Percentiles rank a stretch among this genome's conserved stretches.
Conservation (phyloP, 2,113 vertebrate genomes). For the Formicarius rufipectus region DNA sequence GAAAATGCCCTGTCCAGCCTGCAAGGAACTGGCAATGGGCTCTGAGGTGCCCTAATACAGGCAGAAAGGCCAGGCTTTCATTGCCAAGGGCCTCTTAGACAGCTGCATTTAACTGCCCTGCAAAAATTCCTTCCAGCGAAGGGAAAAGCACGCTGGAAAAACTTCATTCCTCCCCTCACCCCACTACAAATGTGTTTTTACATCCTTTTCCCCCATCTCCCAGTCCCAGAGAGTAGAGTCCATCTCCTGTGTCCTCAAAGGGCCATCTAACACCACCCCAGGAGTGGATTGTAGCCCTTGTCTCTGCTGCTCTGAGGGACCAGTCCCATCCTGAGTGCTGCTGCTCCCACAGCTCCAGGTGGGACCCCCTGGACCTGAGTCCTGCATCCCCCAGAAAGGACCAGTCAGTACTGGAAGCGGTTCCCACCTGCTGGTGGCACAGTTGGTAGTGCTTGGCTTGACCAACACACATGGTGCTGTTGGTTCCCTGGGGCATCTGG, state of each 20-base stretch:
- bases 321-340: background rate
- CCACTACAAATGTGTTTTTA: background rate
- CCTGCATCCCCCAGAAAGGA: background rate
- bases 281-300: rapidly evolving
- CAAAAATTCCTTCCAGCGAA: background rate
- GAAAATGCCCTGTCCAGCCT: background rate
- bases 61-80: background rate
- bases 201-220: background rate
- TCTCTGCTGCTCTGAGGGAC: background rate
- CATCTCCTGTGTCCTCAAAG: background rate
- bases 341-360: background rate
- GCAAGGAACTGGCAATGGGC: background rate
- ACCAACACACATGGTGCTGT: constrained; percentile 79
- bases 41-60: background rate
- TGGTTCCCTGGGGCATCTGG: constrained; percentile 75
- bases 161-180: background rate
- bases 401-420: background rate
- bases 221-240: background rate
- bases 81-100: background rate
- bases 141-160: background rate
- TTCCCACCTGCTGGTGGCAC: constrained; percentile 83
- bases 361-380: background rate
- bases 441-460: constrained; percentile 83
- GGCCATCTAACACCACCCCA: rapidly evolving
- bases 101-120: background rate